Evolutionary conservation across 2,888 invertebrate species (phyloP), one percentile per base, ranked within the genome.

Genomic region (Rosalia funebris): DNA sequence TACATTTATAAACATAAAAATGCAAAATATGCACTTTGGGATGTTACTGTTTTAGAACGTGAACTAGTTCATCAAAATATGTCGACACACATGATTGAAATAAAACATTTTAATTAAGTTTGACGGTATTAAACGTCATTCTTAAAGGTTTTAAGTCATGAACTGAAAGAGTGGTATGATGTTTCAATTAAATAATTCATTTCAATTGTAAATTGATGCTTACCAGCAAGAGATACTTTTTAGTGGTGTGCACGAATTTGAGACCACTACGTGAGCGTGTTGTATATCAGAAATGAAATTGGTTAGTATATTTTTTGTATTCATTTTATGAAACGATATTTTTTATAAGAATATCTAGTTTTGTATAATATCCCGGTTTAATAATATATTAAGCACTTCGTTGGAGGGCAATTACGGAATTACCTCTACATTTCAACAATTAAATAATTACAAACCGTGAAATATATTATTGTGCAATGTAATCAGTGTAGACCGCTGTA

Each of bases 171-270:
- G 53, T 53, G 53, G 53, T 53, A 32, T 53, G 41, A 50, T 34
- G 32, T 46, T 57, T 57, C 41, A 50, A 50, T 57, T 57, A 44
- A 42, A 36, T 50, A 57, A 57, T 57, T 57, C 16, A 19, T 25
- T 37, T 32, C 44, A 50, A 44, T 42, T 34, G 34, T 57, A 50
- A 50, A 34, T 44, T 50, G 48, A 57, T 37, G 57, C 32, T 32
- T 41, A 32, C 9, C 42, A 2, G 16, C 17, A 19, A 46, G 36
- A 37, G 12, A 55, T 34, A 55, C 45, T 45, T 20, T 39, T 31
- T 16, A 55, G 55, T 55, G 55, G 25, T 17, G 16, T 45, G 44
- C 16, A 34, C 36, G 37, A 25, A 55, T 45, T 39, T 17, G 34
- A 45, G 10, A 36, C 45, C 16, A 20, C 32, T n/a, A 25, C 19